A percentile compares a stretch with the other conserved stretches of the same genome.
Conservation (phyloP, 2,888 invertebrate genomes). For the Gymnosoma rotundatum region DNA sequence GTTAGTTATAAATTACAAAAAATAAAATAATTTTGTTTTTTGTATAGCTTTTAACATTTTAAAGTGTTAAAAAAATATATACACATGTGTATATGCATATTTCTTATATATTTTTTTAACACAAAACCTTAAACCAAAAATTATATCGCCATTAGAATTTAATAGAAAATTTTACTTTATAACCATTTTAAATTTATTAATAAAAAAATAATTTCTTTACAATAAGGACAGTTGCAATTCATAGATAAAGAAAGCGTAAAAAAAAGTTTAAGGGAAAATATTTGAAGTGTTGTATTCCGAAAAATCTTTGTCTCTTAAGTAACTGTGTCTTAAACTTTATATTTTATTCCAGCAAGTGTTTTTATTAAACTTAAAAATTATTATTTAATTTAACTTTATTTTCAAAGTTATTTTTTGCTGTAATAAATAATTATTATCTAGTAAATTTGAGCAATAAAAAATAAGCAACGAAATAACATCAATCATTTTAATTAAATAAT, state of each 20-base stretch:
- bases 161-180: slow-evolving; percentile 48
- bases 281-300: neutral
- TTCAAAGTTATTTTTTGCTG: slow-evolving; percentile 52
- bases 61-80: neutral
- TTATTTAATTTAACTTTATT: slow-evolving; percentile 49
- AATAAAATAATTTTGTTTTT: neutral
- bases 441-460: slow-evolving; percentile 64
- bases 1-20: slow-evolving; percentile 48
- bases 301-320: neutral
- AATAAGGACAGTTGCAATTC: neutral
- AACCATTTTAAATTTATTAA: neutral
- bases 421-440: slow-evolving; percentile 39
- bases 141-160: slow-evolving; percentile 66
- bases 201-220: neutral
- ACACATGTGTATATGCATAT: neutral
- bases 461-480: slow-evolving; percentile 73
- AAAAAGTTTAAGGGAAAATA: neutral
- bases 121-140: slow-evolving; percentile 32
- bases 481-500: slow-evolving; percentile 72
- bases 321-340: neutral
- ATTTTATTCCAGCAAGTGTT: neutral
- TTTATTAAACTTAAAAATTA: neutral
- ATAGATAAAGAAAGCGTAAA: neutral
- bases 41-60: slow-evolving; percentile 20
- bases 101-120: slow-evolving; percentile 21